Evolutionary conservation across 1,140 invertebrate genomes (phyloP).

Genomic region (Trichonephila clavipes): DNA sequence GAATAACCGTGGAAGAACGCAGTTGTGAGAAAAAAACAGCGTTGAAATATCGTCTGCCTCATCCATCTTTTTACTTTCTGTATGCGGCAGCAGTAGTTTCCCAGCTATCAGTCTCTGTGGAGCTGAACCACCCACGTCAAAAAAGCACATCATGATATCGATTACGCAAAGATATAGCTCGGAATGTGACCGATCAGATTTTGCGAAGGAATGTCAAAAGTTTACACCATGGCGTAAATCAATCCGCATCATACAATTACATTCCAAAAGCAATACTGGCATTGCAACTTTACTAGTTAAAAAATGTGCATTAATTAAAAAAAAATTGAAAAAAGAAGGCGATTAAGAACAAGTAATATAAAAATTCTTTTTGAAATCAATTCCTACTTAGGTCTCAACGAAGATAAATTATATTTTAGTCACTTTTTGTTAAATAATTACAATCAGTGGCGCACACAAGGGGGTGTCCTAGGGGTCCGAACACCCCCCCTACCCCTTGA

Average conservation of each 20-base stretch:
- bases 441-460: no score
- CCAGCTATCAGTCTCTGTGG: constrained; percentile 44
- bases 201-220: background rate
- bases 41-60: constrained; percentile 66
- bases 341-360: no score
- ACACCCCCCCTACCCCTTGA: no score
- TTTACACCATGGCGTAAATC: constrained; percentile 20
- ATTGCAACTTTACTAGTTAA: background rate
- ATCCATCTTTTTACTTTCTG: constrained; percentile 60
- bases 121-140: constrained; percentile 65
- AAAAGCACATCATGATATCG: constrained; percentile 38
- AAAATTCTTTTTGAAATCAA: no score
- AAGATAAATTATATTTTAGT: no score
- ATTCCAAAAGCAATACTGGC: background rate
- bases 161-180: constrained; percentile 56
- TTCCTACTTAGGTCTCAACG: no score
- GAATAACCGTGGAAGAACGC: background rate
- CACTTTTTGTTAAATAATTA: no score
- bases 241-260: background rate
- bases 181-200: constrained; percentile 43
- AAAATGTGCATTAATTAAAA: background rate
- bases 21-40: constrained; percentile 7
- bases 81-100: constrained; percentile 39
- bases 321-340: no score
- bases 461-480: no score